Base-by-base conservation (phyloP, 2,888 invertebrate genomes). In the Dasysyrphus tricinctus region DNA sequence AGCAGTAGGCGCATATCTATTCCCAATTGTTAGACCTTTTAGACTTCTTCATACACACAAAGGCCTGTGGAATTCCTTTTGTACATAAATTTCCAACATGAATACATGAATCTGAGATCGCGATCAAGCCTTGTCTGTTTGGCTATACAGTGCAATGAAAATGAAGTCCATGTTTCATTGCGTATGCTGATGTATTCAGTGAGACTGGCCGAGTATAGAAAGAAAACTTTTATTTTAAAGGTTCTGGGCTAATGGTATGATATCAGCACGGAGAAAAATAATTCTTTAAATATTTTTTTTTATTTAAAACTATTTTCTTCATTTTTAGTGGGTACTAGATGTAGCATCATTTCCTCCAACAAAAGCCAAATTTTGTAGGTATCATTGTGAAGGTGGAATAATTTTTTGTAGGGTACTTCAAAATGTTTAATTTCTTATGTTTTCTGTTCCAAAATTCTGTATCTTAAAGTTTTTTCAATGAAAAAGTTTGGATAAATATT, bases 1-100 rank as follows among this genome's bases (percentile, higher is more conserved):
- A 16, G 54, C 24, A 34, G 14, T 12, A 72, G 67, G 67, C 54
- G 32, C 59, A 61, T 76, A 59, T 73, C 59, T 73, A 77, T 81
- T 77, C 69, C 61, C 72, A 77, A 85, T 81, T 81, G 81, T 81
- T 81, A 57, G 70, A 56, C 63, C 49, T 63, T 42, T 34, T 49
- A 42, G 59, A 54, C 19, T 49, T 67, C 37, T 63, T 67, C 19
- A 49, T 49, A 39, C 7, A 37, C 56, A 80, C 78, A 86, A 81
- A 65, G 72, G 57, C 61, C 51, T 59, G 56, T 70, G 81, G 78
- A 86, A 81, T 86, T 69, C 74, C 69, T 81, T 86, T 82, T 82
- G 79, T 82, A 86, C 75, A 86, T 82, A 86, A 86, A 86, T 86
- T 86, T 82, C 79, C 86, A 86, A 79, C 75, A 79, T 86, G 86